Evolutionary conservation across 2,113 vertebrate genomes (phyloP).

Genomic region (Onychostoma macrolepis): DNA sequence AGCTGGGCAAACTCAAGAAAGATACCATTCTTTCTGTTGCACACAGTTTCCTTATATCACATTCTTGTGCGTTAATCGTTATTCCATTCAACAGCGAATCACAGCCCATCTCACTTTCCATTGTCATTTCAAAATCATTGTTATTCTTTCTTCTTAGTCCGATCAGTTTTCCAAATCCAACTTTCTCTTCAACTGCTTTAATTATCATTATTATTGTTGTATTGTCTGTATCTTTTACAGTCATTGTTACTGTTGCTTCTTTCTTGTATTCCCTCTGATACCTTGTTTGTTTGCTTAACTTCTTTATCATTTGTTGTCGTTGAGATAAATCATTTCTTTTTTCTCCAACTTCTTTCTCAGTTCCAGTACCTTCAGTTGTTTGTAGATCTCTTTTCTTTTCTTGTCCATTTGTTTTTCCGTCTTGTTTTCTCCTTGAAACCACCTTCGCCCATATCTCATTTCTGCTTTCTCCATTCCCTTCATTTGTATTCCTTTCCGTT

Average conservation of each 20-base stretch:
- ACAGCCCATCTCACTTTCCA: neutral
- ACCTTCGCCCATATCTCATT: neutral
- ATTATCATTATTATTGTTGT: neutral
- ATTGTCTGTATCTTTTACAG: neutral
- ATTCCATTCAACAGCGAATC: neutral
- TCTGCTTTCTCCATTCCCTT: neutral
- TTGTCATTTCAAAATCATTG: neutral
- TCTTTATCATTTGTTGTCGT: no score
- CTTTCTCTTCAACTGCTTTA: neutral
- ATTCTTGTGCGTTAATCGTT: neutral
- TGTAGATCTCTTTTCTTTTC: no score
- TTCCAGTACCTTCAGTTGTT: no score
- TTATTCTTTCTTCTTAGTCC: neutral
- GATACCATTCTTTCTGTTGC: neutral
- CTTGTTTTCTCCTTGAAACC: neutral
- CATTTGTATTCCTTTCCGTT: neutral
- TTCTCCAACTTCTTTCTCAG: no score
- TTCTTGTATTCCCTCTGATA: neutral
- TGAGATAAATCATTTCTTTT: no score
- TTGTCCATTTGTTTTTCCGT: neutral
- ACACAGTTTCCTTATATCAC: neutral
- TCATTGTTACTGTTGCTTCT: neutral
- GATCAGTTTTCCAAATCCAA: neutral
- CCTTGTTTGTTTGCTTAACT: no score
- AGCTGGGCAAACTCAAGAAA: neutral